A percentile compares a stretch with the other conserved stretches of the same genome.
Evolutionary conservation across 2,113 vertebrate genomes (phyloP).

Genomic region (Hippoglossus stenolepis): DNA sequence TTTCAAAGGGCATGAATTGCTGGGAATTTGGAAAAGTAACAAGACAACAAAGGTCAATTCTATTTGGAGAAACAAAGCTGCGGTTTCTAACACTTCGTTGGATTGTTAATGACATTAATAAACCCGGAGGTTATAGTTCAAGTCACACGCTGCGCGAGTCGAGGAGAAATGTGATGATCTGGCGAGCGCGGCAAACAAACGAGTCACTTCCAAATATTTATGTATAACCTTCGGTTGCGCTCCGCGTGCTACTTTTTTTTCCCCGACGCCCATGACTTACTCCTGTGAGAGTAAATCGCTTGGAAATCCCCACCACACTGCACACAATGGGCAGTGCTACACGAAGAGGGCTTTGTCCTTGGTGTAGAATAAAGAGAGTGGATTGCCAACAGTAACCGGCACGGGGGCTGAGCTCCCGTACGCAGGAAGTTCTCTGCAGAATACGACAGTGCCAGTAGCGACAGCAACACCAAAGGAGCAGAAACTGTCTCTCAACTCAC

Average conservation of each 20-base stretch:
- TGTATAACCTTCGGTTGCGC: constrained; percentile 1
- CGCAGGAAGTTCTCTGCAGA: constrained; percentile 11
- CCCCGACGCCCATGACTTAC: constrained; percentile 31
- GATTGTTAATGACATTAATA: background rate
- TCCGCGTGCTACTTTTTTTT: background rate
- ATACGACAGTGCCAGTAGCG: background rate
- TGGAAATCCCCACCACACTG: constrained; percentile 42
- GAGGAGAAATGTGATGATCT: background rate
- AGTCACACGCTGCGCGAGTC: background rate
- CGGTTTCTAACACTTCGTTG: background rate
- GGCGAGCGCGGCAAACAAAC: background rate
- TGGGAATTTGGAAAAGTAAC: constrained; percentile 2
- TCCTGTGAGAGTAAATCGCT: constrained; percentile 46
- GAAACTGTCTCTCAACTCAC: background rate
- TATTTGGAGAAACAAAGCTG: background rate
- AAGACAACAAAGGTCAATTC: constrained; percentile 18
- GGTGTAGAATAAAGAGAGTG: constrained; percentile 29
- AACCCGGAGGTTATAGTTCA: background rate
- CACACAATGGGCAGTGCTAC: constrained; percentile 39
- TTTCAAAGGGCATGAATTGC: background rate
- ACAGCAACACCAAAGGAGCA: background rate
- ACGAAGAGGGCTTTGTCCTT: constrained; percentile 34
- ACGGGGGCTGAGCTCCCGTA: constrained; percentile 6
- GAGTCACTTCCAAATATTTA: constrained; percentile 4
- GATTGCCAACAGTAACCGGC: constrained; percentile 22